These are phyloP conservation scores for Pherbina coryleti DNA, from an alignment of 2,888 invertebrate genomes.

Conservation along the genomic window DNA sequence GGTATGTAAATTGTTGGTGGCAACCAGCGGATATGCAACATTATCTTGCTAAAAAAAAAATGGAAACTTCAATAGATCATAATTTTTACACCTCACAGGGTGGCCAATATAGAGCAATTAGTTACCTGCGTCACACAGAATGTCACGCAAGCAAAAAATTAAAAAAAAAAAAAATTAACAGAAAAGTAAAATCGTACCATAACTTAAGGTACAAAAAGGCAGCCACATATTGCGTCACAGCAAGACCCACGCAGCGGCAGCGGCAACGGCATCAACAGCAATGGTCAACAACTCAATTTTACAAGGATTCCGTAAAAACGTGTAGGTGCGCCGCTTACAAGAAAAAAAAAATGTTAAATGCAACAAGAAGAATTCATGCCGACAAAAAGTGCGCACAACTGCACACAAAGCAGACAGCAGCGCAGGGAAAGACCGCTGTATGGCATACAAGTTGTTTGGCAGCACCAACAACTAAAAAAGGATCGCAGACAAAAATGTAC, in stretches of 20 bases:
- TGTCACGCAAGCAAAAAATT: neutral
- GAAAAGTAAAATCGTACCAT: neutral
- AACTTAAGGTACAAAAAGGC: neutral
- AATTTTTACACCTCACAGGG: conserved; percentile 19
- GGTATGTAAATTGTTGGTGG: neutral
- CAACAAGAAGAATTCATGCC: neutral
- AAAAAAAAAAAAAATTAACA: neutral
- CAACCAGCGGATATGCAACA: neutral
- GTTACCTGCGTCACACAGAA: conserved; percentile 20
- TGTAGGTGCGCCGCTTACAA: conserved; percentile 20
- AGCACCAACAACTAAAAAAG: neutral
- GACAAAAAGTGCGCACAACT: neutral
- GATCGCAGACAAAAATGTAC: neutral
- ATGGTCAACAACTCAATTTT: conserved; percentile 14
- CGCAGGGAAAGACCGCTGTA: neutral
- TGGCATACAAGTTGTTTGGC: neutral
- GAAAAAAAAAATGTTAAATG: neutral
- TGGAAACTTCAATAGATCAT: neutral
- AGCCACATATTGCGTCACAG: conserved; percentile 3
- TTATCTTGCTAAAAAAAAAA: neutral
- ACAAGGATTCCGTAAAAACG: neutral
- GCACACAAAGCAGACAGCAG: neutral
- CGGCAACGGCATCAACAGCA: neutral
- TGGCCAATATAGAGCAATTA: conserved; percentile 16
- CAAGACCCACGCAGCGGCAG: conserved; percentile 20